Conservation (phyloP, 2,888 invertebrate species). For the Diachrysia chrysitis region DNA sequence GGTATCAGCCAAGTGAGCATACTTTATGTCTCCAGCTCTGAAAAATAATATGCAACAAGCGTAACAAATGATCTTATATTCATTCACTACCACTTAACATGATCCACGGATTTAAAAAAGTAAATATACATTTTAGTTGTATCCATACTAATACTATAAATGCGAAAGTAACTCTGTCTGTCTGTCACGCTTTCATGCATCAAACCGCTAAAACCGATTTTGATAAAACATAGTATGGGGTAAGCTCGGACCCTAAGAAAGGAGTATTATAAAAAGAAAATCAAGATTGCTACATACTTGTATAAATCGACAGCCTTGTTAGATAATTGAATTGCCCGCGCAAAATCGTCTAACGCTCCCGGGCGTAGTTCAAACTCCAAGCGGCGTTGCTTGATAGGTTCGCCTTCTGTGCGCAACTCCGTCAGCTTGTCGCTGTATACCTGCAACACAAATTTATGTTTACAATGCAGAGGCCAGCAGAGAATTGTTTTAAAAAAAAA, state of each 20-base stretch:
- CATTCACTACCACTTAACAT: no score
- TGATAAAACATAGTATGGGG: no score
- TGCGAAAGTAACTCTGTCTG: no score
- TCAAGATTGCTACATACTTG: conserved; percentile 86
- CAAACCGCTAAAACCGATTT: no score
- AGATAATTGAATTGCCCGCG: conserved; percentile 93
- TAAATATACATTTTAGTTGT: no score
- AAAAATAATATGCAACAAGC: conserved; percentile 8
- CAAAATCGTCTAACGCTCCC: conserved; percentile 94
- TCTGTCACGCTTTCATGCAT: no score
- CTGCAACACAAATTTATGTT: conserved; percentile 64
- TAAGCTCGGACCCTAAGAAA: no score
- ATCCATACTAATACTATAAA: no score
- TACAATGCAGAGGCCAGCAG: neutral
- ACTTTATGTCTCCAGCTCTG: conserved; percentile 92
- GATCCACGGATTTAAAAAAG: no score
- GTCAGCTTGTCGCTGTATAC: conserved; percentile 91
- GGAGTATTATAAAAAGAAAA: no score
- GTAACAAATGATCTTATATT: neutral
- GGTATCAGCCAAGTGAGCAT: conserved; percentile 93
- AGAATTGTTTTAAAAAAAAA: neutral
- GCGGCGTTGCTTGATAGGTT: conserved; percentile 95
- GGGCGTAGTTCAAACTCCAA: conserved; percentile 95
- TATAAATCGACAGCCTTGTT: conserved; percentile 94
- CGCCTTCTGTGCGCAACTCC: conserved; percentile 93